Evolutionary conservation across 2,113 vertebrate species (phyloP), one percentile per base, ranked within the genome.

Genomic region (Orycteropus afer): DNA sequence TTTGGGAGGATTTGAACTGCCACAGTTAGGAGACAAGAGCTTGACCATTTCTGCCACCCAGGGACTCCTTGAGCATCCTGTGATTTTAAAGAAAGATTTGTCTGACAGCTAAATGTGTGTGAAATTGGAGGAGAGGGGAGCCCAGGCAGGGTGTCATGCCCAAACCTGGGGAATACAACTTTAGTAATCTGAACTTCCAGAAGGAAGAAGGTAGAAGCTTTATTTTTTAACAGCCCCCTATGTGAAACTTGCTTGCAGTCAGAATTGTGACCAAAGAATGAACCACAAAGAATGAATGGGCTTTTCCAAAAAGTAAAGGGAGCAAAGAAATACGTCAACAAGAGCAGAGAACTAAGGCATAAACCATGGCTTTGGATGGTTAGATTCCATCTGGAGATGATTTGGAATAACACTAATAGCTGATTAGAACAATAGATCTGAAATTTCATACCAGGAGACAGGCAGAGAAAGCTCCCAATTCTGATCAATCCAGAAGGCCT

Each of bases 401-500:
- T 88, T 86, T 92, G 67, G 63, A 15, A 7, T 90, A 63, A 74
- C 12, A 49, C 2, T 76, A 65, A 85, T 49, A 55, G 42, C 3
- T 34, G 65, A 82, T 86, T 95, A 86, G 78, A 77, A 74, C 11
- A 47, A 51, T 76, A 59, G 67, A 34, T 90, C 77, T 95, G 85
- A 69, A 92, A 89, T 95, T 95, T 93, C 63, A 69, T 32, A 79
- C 45, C 13, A 79, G 51, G 82, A 92, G 51, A 86, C 25, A 59
- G 65, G 74, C 79, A 82, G 37, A 86, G 29, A 80, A 61, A 95
- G 27, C 27, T 88, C 32, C 78, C 40, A 55, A 20, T 92, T 94
- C 55, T 47, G 29, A 20, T 95, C 65, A 57, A 34, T 71, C 51
- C 13, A 45, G 47, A 78, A 83, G 81, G 13, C 67, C 90, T 90